These are phyloP conservation scores for Sigmodon hispidus DNA, from an alignment of 2,113 vertebrate species.

Conservation along the genomic window DNA sequence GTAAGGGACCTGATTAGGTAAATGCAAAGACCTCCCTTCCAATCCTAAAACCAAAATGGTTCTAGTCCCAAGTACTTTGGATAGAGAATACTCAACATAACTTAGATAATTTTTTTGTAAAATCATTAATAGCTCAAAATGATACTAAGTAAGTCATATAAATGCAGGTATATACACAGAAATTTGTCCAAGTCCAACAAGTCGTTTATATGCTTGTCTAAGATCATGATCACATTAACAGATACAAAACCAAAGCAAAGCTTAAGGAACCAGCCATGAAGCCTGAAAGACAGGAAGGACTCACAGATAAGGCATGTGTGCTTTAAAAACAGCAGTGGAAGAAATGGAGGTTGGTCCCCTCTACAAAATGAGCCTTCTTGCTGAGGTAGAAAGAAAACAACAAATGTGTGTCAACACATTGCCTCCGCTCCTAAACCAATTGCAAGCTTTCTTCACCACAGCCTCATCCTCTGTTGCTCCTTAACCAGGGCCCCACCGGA, in stretches of 20 bases:
- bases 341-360: background rate
- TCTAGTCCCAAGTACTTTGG: background rate
- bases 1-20: background rate
- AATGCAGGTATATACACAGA: background rate
- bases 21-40: background rate
- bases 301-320: background rate
- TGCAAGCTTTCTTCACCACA: constrained; percentile 30
- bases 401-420: constrained; percentile 50
- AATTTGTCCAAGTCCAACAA: background rate
- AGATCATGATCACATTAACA: background rate
- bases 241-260: constrained; percentile 33
- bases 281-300: constrained; percentile 40
- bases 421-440: background rate
- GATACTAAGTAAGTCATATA: background rate
- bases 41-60: background rate
- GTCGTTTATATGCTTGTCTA: background rate
- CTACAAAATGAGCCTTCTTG: background rate
- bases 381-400: constrained; percentile 49
- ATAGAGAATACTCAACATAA: background rate
- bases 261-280: background rate
- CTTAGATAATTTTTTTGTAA: constrained; percentile 41
- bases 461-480: constrained; percentile 35
- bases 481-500: constrained; percentile 65
- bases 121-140: constrained; percentile 33
- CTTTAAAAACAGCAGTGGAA: constrained; percentile 20